Conservation (phyloP, 30 jellyfish, hydroid and myxozoan species). For the Sanderia malayensis region DNA sequence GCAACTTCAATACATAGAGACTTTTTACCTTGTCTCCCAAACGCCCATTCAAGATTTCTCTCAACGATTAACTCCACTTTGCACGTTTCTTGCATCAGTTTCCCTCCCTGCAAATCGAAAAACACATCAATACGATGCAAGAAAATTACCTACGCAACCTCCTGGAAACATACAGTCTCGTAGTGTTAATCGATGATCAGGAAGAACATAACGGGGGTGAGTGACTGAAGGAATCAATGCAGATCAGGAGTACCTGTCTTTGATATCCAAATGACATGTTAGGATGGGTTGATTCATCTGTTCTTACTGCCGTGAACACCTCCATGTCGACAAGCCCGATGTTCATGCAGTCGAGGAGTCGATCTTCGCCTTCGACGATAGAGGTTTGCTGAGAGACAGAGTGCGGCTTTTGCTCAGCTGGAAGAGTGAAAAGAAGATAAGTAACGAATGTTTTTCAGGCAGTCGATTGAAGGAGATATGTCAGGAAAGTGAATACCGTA, state of each 20-base stretch:
- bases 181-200: too few relatives aligned
- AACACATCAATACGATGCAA: too few relatives aligned
- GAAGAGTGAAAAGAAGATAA: too few relatives aligned
- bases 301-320: slow-evolving; percentile 82
- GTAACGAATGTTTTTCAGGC: too few relatives aligned
- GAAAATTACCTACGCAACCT: too few relatives aligned
- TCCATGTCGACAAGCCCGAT: slow-evolving; percentile 87
- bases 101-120: slow-evolving; percentile 68
- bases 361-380: slow-evolving; percentile 46
- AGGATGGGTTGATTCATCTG: slow-evolving; percentile 21
- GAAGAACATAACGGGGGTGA: too few relatives aligned
- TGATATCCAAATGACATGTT: slow-evolving; percentile 62
- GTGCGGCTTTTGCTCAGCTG: slow-evolving; percentile 22
- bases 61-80: slow-evolving; percentile 72
- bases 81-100: slow-evolving; percentile 93
- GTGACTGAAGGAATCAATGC: not conserved
- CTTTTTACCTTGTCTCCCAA: slow-evolving; percentile 95
- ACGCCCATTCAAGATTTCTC: slow-evolving; percentile 96
- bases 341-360: slow-evolving; percentile 88
- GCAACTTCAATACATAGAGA: too few relatives aligned
- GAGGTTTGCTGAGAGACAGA: slow-evolving; percentile 27
- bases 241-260: slow-evolving; percentile 62
- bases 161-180: too few relatives aligned
- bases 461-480: too few relatives aligned
- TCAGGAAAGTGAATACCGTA: too few relatives aligned